phyloP scores from a whole-genome alignment of 2,113 vertebrate genomes.

The Grallaria varia region DNA sequence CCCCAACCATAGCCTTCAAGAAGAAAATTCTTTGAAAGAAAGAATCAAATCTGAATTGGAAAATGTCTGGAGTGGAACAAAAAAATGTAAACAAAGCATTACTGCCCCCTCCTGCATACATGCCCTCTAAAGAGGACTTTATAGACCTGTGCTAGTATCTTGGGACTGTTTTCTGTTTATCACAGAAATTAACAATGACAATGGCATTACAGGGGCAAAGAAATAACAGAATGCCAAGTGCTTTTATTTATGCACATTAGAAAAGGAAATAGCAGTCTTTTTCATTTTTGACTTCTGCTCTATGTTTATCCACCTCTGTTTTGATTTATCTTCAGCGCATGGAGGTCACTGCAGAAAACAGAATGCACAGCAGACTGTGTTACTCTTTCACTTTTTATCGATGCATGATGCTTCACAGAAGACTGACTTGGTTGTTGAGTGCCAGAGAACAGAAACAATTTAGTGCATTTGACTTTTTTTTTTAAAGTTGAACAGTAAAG shows the following conservation, averaged over 20 bases:
- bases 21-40: neutral
- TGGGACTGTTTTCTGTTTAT: neutral
- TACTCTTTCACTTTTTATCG: neutral
- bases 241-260: neutral
- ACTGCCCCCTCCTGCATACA: neutral
- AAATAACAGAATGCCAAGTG: neutral
- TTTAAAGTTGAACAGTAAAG: neutral
- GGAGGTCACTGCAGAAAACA: neutral
- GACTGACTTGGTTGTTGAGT: neutral
- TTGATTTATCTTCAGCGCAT: neutral
- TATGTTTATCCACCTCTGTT: neutral
- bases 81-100: neutral
- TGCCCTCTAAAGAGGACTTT: neutral
- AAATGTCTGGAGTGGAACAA: neutral
- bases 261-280: neutral
- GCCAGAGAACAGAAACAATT: neutral
- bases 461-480: neutral
- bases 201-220: neutral
- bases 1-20: neutral
- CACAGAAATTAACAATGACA: neutral
- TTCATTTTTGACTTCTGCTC: neutral
- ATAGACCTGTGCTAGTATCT: neutral
- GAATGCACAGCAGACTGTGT: neutral
- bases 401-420: neutral
- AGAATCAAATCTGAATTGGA: neutral